phyloP scores from a whole-genome alignment of 2,888 invertebrate species.

The Hemithea aestivaria region DNA sequence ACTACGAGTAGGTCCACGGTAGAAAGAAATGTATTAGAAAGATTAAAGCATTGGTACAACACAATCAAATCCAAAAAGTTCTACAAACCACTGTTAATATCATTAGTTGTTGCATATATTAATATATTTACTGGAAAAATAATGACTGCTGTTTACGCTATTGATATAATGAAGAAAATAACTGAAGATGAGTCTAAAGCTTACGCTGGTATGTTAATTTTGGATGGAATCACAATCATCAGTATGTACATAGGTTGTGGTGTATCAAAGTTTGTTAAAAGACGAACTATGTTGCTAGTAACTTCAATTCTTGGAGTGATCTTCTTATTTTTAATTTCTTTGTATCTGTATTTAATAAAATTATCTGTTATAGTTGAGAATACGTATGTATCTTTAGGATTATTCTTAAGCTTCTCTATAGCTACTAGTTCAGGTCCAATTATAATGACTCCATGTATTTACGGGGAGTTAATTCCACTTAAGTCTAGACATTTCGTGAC shows the following conservation, averaged over 20 bases:
- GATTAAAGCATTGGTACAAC: too few relatives aligned
- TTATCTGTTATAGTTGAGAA: slow-evolving; percentile 28
- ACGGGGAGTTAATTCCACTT: slow-evolving; percentile 34
- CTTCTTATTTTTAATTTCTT: slow-evolving; percentile 33
- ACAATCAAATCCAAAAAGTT: slow-evolving; percentile 14
- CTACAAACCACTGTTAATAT: slow-evolving; percentile 34
- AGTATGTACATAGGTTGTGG: slow-evolving; percentile 37
- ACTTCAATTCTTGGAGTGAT: slow-evolving; percentile 26
- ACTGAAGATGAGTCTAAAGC: slow-evolving; percentile 34
- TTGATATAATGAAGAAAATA: slow-evolving; percentile 46
- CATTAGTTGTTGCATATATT: slow-evolving; percentile 20
- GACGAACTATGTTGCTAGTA: slow-evolving; percentile 33
- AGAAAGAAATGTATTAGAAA: too few relatives aligned
- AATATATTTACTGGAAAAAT: slow-evolving; percentile 39
- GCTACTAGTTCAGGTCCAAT: slow-evolving; percentile 39
- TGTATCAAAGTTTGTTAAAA: slow-evolving; percentile 30
- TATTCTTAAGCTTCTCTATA: slow-evolving; percentile 34
- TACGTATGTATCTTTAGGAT: slow-evolving; percentile 26
- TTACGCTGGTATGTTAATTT: slow-evolving; percentile 41
- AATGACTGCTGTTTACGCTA: slow-evolving; percentile 37
- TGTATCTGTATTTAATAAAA: slow-evolving; percentile 33
- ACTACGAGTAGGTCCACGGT: too few relatives aligned
- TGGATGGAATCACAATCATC: slow-evolving; percentile 42
- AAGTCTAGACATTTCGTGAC: slow-evolving; percentile 29
- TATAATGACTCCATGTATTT: slow-evolving; percentile 30